Evolutionary conservation across 2,113 vertebrate species (phyloP), one percentile per base, ranked within the genome.

Genomic region (Helogale parvula): DNA sequence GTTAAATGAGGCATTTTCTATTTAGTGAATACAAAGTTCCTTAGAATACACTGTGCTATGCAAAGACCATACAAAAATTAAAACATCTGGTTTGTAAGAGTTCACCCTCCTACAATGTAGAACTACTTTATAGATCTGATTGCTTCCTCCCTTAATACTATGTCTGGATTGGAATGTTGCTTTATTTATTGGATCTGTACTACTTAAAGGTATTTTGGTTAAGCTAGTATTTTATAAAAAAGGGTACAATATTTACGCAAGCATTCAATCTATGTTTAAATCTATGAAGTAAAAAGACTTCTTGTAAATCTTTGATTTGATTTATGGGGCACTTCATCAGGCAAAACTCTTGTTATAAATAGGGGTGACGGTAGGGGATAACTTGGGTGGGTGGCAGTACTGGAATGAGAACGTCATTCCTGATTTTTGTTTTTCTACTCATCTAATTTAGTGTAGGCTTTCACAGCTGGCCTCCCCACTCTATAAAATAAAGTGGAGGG

Each of bases 101-200:
- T 82, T 92, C 12, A 72, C 27, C 17, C 12, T 96, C 54, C 4
- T 87, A 66, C 13, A 89, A 65, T 31, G 7, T 21, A 94, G 23
- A 74, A 80, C 33, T 83, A 23, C 52, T 96, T 96, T 94, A 96
- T 81, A 97, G 71, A 95, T 93, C 85, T 96, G 66, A 96, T 88
- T 90, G 50, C 6, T 93, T 72, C 54, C 88, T 97, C 76, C 81
- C 41, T 96, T 82, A 95, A 93, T 88, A 88, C 85, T 72, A 90
- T 76, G n/a, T 85, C 93, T 97, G n/a, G n/a, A 41, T 85, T 94
- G 94, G 95, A 98, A 98, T 97, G 94, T 8, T 65, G 41, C 33
- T 72, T 96, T 97, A 96, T 97, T 98, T 96, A 97, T 98, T 97
- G 54, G n/a, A 76, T 96, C 60, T 91, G 47, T 88, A 35, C 92